Evolutionary conservation across 2,797 vertebrate species (phyloP), one percentile per base, ranked within the genome.

Genomic region (Craterocephalus amniculus): DNA sequence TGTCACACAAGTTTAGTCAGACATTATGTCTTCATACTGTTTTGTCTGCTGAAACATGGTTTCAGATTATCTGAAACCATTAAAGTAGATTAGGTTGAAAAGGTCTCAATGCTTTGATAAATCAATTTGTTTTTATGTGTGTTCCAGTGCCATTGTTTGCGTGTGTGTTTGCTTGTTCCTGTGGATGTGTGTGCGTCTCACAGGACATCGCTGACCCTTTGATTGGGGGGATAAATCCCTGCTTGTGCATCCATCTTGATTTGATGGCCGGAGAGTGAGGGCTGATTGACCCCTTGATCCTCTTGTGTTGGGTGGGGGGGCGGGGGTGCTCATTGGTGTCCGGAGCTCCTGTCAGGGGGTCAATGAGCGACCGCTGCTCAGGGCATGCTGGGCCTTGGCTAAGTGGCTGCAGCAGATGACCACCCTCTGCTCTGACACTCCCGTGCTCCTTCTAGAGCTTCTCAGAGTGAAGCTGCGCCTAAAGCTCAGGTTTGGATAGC

Each of bases 291-390:
- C 97, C 93, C 74, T 3, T 95, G 95, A 97, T 95, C 95, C 92
- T 94, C 90, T 93, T 38, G 36, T 38, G 36, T 38, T 12, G 3
- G 13, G 16, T 4, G 32, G 32, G 32, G 32, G 32, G 32, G 94
- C 91, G 92, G 91, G 89, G 88, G 90, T 89, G 90, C 88, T 94
- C 91, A 92, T 94, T 78, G 62, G 81, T 89, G 93, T 93, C 94
- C 93, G 34, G 34, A 87, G 89, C 87, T 91, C 90, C 86, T 93
- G 92, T 96, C 96, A 95, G 95, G 36, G 94, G 95, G 84, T 96
- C 96, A 97, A 98, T 97, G 94, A 96, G 94, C 93, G 90, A 92
- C 95, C 95, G 96, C 97, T 97, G 96, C 93, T 96, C 80, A 36
- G 91, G 93, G 93, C 93, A 95, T 91, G 93, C 93, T 58, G 91